phyloP scores from a whole-genome alignment of 2,888 invertebrate species.

The Cryptus viduatorius region DNA sequence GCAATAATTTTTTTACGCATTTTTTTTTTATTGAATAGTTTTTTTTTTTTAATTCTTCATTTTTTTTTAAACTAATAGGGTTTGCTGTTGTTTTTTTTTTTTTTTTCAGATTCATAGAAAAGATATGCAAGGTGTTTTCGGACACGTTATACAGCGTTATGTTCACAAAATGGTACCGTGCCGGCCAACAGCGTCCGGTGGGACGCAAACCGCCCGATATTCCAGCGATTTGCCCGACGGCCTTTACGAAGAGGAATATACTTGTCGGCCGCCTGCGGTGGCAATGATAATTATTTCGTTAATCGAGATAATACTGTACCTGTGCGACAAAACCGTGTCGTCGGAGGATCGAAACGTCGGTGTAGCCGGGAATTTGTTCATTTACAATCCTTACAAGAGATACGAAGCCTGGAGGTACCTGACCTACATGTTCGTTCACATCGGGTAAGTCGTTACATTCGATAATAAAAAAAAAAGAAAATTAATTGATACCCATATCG shows the following conservation, averaged over 20 bases:
- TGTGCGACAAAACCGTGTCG: constrained; percentile 77
- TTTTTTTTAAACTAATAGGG: too few relatives aligned
- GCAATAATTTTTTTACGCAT: too few relatives aligned
- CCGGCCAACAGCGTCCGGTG: constrained; percentile 79
- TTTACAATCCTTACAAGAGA: constrained; percentile 95
- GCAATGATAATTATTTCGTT: constrained; percentile 96
- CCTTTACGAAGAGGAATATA: constrained; percentile 96
- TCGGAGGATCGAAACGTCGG: constrained; percentile 86
- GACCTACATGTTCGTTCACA: constrained; percentile 98
- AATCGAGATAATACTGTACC: constrained; percentile 92
- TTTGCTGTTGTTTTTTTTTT: neutral
- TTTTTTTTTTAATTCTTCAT: too few relatives aligned
- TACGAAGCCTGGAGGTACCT: constrained; percentile 97
- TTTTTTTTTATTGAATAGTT: neutral
- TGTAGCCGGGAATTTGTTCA: constrained; percentile 92
- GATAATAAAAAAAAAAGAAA: constrained; percentile 4
- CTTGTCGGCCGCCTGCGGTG: constrained; percentile 96
- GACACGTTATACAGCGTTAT: constrained; percentile 88
- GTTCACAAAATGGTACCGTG: constrained; percentile 87
- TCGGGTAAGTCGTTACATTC: constrained; percentile 89
- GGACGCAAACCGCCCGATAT: constrained; percentile 81
- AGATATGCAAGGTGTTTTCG: constrained; percentile 88
- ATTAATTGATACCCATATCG: constrained; percentile 46
- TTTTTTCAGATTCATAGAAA: constrained; percentile 82
- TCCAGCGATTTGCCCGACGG: constrained; percentile 87